Percentiles rank a stretch among this genome's conserved stretches.
phyloP scores from a whole-genome alignment of 2,888 invertebrate species.

The Cataglyphis rosenhaueri region DNA sequence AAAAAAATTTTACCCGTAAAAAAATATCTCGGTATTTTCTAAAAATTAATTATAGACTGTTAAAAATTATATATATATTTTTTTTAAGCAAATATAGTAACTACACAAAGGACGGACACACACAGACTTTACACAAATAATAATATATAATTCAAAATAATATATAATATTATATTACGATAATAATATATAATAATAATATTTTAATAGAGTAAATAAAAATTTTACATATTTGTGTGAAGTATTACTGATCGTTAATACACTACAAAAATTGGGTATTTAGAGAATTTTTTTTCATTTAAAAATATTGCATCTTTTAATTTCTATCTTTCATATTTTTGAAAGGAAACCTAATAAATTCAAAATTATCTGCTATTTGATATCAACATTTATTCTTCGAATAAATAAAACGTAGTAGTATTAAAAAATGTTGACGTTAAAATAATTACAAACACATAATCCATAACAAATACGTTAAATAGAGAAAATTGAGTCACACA shows the following conservation, averaged over 20 bases:
- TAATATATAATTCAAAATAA: background rate
- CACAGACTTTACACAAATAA: background rate
- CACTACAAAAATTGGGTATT: background rate
- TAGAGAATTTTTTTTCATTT: background rate
- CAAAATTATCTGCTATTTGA: background rate
- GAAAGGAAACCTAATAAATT: background rate
- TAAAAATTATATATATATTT: background rate
- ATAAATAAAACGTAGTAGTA: background rate
- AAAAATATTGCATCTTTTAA: background rate
- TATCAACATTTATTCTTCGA: background rate
- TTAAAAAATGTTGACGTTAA: background rate
- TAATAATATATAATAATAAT: background rate
- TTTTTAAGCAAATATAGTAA: background rate
- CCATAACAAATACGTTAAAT: slow-evolving; percentile 24
- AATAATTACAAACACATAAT: background rate
- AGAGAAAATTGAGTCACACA: background rate
- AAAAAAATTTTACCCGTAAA: background rate
- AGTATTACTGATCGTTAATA: background rate
- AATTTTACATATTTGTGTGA: background rate
- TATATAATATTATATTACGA: background rate
- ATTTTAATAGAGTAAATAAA: background rate
- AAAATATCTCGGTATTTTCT: background rate
- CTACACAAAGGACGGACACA: background rate
- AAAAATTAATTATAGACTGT: background rate
- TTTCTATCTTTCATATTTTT: background rate